A percentile compares a stretch with the other conserved stretches of the same genome.
phyloP scores from a whole-genome alignment of 2,797 vertebrate species.

The Lepilemur septentrionalis region DNA sequence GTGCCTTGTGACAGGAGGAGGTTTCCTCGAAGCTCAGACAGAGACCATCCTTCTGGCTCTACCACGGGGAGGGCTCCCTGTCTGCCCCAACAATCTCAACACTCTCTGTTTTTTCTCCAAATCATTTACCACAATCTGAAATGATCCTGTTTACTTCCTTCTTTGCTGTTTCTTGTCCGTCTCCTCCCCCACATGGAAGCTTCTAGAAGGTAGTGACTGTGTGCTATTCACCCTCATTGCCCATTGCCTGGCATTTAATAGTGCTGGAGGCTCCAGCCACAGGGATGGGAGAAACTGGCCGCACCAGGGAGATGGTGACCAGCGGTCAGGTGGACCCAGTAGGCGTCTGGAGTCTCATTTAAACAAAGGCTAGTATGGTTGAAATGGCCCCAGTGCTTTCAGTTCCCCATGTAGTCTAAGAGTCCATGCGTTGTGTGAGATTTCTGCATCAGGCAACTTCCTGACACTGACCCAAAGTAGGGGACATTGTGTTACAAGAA shows the following conservation, averaged over 20 bases:
- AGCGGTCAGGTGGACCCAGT: neutral
- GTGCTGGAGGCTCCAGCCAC: neutral
- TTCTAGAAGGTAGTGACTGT: neutral
- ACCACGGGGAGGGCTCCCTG: neutral
- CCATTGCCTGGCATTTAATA: neutral
- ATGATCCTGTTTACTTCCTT: neutral
- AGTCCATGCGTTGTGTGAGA: neutral
- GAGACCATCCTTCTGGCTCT: neutral
- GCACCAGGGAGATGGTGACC: neutral
- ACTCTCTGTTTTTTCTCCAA: neutral
- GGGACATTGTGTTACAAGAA: neutral
- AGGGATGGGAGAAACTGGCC: neutral
- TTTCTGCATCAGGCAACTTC: neutral
- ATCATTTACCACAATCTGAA: neutral
- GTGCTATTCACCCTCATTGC: neutral
- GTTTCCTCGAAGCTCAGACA: neutral
- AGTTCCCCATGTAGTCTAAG: neutral
- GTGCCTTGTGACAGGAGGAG: too few species aligned
- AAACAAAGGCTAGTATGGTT: neutral
- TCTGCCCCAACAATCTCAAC: neutral
- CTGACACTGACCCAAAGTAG: neutral
- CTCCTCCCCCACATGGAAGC: neutral
- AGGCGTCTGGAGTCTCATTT: neutral
- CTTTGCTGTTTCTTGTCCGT: neutral
- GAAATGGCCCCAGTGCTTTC: neutral